These are phyloP conservation scores for Xiphorhynchus elegans DNA, from an alignment of 2,113 vertebrate genomes.

Conservation along the genomic window DNA sequence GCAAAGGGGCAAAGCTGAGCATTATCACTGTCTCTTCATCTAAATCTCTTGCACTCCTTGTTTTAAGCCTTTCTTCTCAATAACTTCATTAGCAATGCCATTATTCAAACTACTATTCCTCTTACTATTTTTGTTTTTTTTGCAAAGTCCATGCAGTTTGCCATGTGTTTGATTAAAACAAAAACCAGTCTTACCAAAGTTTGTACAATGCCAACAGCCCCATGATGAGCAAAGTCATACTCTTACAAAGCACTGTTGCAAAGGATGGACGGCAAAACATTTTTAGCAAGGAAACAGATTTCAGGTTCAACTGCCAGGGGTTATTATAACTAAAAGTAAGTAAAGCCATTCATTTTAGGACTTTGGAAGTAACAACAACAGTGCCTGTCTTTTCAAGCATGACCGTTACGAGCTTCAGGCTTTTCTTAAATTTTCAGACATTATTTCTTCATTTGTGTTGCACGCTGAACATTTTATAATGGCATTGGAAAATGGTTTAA, in stretches of 20 bases:
- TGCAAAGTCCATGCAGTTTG: neutral
- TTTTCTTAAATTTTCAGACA: constrained; percentile 40
- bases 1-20: neutral
- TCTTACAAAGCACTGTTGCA: constrained; percentile 37
- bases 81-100: constrained; percentile 25
- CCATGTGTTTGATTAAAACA: neutral
- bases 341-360: constrained; percentile 43
- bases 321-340: constrained; percentile 44
- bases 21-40: neutral
- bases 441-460: constrained; percentile 58
- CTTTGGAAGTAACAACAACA: constrained; percentile 15
- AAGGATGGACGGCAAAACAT: constrained; percentile 32
- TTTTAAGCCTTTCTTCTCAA: constrained; percentile 13
- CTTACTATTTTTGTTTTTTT: neutral
- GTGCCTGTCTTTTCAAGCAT: constrained; percentile 39
- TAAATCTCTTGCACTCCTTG: constrained; percentile 5
- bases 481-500: constrained; percentile 49
- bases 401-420: constrained; percentile 3
- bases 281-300: constrained; percentile 23
- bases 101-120: constrained; percentile 14
- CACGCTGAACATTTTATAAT: constrained; percentile 52
- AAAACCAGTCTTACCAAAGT: neutral
- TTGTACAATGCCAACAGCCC: neutral
- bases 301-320: constrained; percentile 6
- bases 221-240: constrained; percentile 11